phyloP scores from a whole-genome alignment of 1,140 invertebrate genomes.

The Trichomalopsis sarcophagae region DNA sequence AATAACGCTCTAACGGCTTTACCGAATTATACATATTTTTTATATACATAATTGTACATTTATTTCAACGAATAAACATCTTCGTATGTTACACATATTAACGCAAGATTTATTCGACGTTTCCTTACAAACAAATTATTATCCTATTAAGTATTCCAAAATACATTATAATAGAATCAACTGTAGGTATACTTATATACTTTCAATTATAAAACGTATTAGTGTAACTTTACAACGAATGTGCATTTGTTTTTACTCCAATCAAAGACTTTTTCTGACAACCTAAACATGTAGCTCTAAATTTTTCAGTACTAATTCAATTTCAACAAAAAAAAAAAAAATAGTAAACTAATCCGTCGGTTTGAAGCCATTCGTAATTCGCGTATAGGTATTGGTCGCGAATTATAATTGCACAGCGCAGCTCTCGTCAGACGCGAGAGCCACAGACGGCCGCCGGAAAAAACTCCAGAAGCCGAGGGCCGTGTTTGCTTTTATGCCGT shows the following conservation, averaged over 20 bases:
- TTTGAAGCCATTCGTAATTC: background rate
- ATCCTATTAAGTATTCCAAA: too few species aligned
- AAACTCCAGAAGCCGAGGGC: constrained; percentile 11
- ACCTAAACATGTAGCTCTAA: too few species aligned
- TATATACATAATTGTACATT: constrained; percentile 28
- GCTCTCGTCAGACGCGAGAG: background rate
- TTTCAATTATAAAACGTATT: too few species aligned
- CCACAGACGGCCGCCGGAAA: constrained; percentile 38
- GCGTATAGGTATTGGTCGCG: background rate
- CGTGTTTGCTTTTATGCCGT: constrained; percentile 13
- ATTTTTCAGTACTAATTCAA: too few species aligned
- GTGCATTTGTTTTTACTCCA: too few species aligned
- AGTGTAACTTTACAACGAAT: too few species aligned
- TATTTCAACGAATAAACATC: constrained; percentile 6
- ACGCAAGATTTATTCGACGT: background rate
- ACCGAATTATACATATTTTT: background rate
- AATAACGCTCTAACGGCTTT: background rate
- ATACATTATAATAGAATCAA: too few species aligned
- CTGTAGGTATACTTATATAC: too few species aligned
- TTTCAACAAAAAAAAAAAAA: background rate
- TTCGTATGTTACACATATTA: background rate
- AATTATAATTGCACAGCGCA: background rate
- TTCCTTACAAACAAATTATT: background rate
- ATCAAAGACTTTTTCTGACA: too few species aligned
- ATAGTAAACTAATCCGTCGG: background rate